Evolutionary conservation across 2,888 invertebrate genomes (phyloP), one percentile per base, ranked within the genome.

Genomic region (Hydraecia micacea): DNA sequence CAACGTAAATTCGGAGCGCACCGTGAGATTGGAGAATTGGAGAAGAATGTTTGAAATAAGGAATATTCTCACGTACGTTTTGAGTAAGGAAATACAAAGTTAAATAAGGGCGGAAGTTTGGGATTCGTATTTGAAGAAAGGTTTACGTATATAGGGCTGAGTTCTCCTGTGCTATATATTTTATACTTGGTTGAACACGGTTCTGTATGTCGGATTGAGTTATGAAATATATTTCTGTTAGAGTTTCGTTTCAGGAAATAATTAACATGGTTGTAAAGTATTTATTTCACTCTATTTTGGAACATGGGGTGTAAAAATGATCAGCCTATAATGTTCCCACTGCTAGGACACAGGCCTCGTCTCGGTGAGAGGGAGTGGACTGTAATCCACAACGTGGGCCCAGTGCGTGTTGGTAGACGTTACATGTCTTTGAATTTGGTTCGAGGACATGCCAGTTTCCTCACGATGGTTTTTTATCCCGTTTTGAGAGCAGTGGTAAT

Each of bases 1-100:
- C 90, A 90, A 88, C 79, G 85, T 69, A 87, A 88, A 90, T 87
- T 85, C 80, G 84, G 86, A 91, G 91, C 84, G 89, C 80, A 83
- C 87, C 86, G 58, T 58, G 88, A 83, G 87, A 86, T 71, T 46
- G 36, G 28, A 36, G 69, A 73, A 85, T 70, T 46, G 36, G 25
- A 60, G 73, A 75, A 77, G 80, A 76, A 77, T 77, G 73, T 68
- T 81, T 73, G 79, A 80, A 84, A 82, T 79, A 82, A 80, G 80
- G 85, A 84, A 86, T 87, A 88, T 83, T 77, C 84, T 84, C 81
- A 86, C 84, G 88, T 84, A 87, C 73, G 74, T 69, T 86, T 73
- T 67, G 78, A 80, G 72, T 73, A 69, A 67, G 62, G 76, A 75
- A 83, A 79, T 80, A 80, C 52, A 75, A 73, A 79, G 75, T 85